Percentiles rank a stretch among this genome's conserved stretches.
Conservation (phyloP, 1,140 invertebrate species). For the Temnothorax curvispinosus region DNA sequence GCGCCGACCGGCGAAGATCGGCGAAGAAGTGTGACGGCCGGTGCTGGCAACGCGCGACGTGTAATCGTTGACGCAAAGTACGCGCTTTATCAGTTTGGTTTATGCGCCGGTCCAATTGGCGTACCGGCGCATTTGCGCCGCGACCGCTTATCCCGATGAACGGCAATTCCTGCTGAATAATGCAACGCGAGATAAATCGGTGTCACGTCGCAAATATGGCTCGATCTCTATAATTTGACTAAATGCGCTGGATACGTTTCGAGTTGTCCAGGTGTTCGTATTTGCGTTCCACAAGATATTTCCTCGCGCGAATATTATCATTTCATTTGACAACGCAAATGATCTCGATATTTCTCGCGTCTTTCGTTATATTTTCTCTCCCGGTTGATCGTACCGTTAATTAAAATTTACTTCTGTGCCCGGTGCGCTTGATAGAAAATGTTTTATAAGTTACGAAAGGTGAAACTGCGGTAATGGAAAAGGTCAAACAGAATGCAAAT, state of each 20-base stretch:
- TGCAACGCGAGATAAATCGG: constrained; percentile 13
- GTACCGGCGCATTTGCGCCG: neutral
- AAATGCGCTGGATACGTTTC: neutral
- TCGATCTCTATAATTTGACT: neutral
- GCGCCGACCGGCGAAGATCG: neutral
- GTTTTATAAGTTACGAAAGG: neutral
- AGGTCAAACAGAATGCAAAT: neutral
- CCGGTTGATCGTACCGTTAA: neutral
- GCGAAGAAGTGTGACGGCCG: neutral
- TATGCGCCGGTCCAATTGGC: neutral
- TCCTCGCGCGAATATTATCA: neutral
- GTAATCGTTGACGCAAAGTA: constrained; percentile 28
- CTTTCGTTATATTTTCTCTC: neutral
- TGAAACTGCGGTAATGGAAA: neutral
- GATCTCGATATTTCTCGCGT: neutral
- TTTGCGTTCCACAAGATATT: neutral
- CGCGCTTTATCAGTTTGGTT: constrained; percentile 16
- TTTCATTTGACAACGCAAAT: neutral
- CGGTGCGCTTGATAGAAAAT: neutral
- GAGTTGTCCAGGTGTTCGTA: neutral
- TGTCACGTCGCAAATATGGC: neutral
- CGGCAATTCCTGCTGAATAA: constrained; percentile 19
- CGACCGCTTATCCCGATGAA: constrained; percentile 9
- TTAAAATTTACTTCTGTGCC: neutral
- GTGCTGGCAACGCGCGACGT: neutral